Evolutionary conservation across 1,140 invertebrate genomes (phyloP).

Genomic region (Pseudomyrmex sp.): DNA sequence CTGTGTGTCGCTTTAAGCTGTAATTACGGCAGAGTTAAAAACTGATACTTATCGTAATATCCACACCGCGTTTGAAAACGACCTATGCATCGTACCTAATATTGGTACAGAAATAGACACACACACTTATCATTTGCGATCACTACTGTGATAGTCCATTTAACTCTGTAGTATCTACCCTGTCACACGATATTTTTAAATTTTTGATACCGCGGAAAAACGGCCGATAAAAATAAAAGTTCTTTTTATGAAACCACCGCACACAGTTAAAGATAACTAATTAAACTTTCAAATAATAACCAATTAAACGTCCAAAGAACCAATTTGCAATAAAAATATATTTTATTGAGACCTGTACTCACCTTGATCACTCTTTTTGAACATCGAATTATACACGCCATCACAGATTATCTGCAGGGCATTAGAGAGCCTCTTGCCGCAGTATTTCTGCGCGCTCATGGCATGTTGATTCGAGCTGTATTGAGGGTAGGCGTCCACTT

Average conservation of each 20-base stretch:
- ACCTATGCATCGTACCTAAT: background rate
- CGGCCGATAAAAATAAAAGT: background rate
- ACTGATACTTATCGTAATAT: background rate
- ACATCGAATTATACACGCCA: constrained; percentile 82
- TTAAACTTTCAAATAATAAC: no score
- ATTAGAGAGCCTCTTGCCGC: constrained; percentile 80
- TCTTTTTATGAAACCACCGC: no score
- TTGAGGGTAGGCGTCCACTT: constrained; percentile 74
- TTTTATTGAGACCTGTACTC: constrained; percentile 2
- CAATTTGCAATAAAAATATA: no score
- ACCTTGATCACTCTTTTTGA: constrained; percentile 82
- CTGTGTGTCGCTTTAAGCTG: constrained; percentile 1
- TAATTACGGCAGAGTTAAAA: constrained; percentile 3
- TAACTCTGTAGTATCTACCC: background rate
- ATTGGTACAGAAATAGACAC: background rate
- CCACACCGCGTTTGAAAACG: background rate
- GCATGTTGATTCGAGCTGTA: constrained; percentile 72
- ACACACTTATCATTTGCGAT: background rate
- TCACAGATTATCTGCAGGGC: constrained; percentile 80
- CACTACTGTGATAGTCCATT: background rate
- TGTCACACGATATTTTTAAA: background rate
- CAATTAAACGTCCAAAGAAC: no score
- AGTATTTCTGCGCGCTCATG: constrained; percentile 76
- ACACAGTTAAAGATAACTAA: no score
- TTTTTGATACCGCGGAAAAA: background rate